phyloP scores from a whole-genome alignment of 1,140 invertebrate genomes.

The Drosophila sulfurigaster region DNA sequence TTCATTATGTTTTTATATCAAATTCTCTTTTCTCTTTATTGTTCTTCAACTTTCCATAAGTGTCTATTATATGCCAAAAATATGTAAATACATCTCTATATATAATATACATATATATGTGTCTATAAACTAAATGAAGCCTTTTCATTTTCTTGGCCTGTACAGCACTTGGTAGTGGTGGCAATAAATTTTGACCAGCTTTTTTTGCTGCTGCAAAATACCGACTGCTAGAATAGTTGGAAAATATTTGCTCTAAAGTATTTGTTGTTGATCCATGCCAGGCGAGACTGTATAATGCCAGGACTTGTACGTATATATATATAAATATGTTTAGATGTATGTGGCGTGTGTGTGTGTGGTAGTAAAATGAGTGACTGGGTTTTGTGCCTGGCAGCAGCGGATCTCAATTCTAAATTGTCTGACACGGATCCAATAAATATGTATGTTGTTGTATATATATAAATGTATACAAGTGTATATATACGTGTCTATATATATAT shows the following conservation, averaged over 20 bases:
- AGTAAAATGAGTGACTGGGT: conserved; percentile 21
- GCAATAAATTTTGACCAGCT: conserved; percentile 56
- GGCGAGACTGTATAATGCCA: conserved; percentile 22
- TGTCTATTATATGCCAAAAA: conserved; percentile 79
- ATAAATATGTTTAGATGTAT: conserved; percentile 24
- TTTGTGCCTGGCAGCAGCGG: conserved; percentile 20
- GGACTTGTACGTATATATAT: conserved; percentile 34
- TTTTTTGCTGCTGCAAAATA: conserved; percentile 31
- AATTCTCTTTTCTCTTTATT: conserved; percentile 45
- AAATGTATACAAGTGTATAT: conserved; percentile 1
- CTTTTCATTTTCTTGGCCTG: conserved; percentile 77
- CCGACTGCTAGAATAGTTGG: conserved; percentile 33
- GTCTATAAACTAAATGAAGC: conserved; percentile 78
- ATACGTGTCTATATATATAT: too few species aligned
- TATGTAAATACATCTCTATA: conserved; percentile 81
- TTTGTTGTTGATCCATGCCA: conserved; percentile 18
- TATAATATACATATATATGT: conserved; percentile 67
- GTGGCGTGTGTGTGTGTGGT: neutral
- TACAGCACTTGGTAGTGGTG: conserved; percentile 73
- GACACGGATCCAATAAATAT: conserved; percentile 54
- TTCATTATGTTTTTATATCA: conserved; percentile 21
- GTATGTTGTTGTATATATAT: conserved; percentile 28
- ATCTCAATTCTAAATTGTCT: conserved; percentile 19
- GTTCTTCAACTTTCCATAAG: conserved; percentile 58
- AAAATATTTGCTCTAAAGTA: conserved; percentile 32